Conservation (phyloP, 1,140 invertebrate genomes). For the Gerris buenoi region DNA sequence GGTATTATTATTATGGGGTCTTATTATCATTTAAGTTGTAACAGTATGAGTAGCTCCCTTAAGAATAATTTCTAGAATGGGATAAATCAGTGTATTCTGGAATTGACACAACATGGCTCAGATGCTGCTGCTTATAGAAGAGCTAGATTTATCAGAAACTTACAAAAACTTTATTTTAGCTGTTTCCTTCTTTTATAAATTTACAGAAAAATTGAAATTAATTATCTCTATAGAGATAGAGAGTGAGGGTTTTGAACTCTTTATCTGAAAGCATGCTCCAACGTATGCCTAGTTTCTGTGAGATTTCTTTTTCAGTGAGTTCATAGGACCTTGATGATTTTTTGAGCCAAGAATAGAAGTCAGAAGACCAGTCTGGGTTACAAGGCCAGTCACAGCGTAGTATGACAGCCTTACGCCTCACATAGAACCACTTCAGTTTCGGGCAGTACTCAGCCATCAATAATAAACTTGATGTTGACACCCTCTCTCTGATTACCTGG, state of each 20-base stretch:
- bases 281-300: constrained; percentile 43
- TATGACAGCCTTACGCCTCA: constrained; percentile 56
- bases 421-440: constrained; percentile 45
- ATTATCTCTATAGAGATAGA: constrained; percentile 2
- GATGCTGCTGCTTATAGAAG: too few relatives aligned
- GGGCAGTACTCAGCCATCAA: constrained; percentile 49
- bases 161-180: too few relatives aligned
- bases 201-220: too few relatives aligned
- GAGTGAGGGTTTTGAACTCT: constrained; percentile 36
- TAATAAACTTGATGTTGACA: constrained; percentile 63
- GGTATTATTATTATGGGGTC: too few relatives aligned
- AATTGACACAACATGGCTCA: too few relatives aligned
- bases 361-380: constrained; percentile 46
- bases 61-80: too few relatives aligned
- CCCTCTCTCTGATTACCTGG: constrained; percentile 56
- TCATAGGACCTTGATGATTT: constrained; percentile 44
- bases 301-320: constrained; percentile 47
- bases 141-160: too few relatives aligned
- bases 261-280: constrained; percentile 62
- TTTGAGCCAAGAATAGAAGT: constrained; percentile 51
- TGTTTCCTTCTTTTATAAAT: too few relatives aligned
- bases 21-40: too few relatives aligned
- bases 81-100: too few relatives aligned
- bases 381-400: constrained; percentile 52
- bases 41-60: too few relatives aligned